phyloP scores from a whole-genome alignment of 2,888 invertebrate species.

The Caenorhabditis sp. region DNA sequence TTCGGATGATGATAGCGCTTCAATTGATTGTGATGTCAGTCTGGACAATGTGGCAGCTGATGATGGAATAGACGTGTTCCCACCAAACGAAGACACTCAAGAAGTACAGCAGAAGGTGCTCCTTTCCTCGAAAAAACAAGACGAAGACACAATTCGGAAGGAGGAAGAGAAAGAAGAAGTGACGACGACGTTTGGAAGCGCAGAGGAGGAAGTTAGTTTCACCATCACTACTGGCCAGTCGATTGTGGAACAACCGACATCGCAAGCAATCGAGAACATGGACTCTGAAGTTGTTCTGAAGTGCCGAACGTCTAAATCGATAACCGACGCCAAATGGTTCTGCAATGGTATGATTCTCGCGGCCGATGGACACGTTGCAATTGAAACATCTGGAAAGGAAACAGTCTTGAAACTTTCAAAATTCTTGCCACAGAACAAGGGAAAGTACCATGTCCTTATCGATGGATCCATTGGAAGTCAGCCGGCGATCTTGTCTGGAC shows the following conservation, averaged over 20 bases:
- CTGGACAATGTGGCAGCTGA: constrained; percentile 60
- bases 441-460: constrained; percentile 66
- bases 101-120: constrained; percentile 55
- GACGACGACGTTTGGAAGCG: constrained; percentile 9
- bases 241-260: constrained; percentile 60
- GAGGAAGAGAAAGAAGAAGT: constrained; percentile 23
- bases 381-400: constrained; percentile 24
- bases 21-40: constrained; percentile 65
- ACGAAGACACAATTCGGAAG: constrained; percentile 14
- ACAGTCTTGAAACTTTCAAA: constrained; percentile 52
- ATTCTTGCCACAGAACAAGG: constrained; percentile 62
- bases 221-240: constrained; percentile 49
- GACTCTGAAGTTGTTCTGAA: constrained; percentile 46
- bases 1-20: constrained; percentile 42
- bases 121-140: constrained; percentile 33
- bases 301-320: constrained; percentile 49
- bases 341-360: constrained; percentile 63
- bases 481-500: constrained; percentile 59
- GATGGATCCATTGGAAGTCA: constrained; percentile 61
- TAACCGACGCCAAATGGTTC: constrained; percentile 62
- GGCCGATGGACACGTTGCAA: constrained; percentile 46
- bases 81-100: constrained; percentile 47
- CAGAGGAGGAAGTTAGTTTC: constrained; percentile 24
- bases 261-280: constrained; percentile 52
- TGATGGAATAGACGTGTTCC: constrained; percentile 63